phyloP scores from a whole-genome alignment of 2,888 invertebrate species.

The Platycheirus albimanus region DNA sequence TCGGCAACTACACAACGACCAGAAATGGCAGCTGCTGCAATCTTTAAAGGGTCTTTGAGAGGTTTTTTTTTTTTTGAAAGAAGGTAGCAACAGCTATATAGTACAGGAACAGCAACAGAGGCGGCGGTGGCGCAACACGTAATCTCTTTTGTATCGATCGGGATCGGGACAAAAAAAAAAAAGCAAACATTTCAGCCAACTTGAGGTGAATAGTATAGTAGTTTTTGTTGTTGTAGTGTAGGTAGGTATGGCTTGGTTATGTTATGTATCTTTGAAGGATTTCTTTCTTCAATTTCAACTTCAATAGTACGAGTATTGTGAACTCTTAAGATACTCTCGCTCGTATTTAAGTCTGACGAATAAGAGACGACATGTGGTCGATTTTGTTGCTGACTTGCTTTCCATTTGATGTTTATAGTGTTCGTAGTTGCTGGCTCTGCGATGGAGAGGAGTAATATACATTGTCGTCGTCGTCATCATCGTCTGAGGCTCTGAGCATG shows the following conservation, averaged over 20 bases:
- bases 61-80: background rate
- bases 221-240: background rate
- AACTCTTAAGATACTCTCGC: constrained; percentile 6
- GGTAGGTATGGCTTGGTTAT: background rate
- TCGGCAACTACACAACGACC: constrained; percentile 34
- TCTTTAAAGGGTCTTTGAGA: constrained; percentile 37
- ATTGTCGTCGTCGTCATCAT: background rate
- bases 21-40: constrained; percentile 66
- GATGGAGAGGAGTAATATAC: no score
- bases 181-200: constrained; percentile 45
- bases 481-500: background rate
- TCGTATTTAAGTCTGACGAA: constrained; percentile 48
- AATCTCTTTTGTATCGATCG: constrained; percentile 64
- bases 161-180: no score
- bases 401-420: background rate
- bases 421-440: background rate
- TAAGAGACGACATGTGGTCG: constrained; percentile 64
- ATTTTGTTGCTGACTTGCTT: constrained; percentile 34
- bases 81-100: background rate
- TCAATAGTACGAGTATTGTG: constrained; percentile 13
- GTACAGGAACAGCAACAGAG: background rate
- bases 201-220: constrained; percentile 40
- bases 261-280: constrained; percentile 9
- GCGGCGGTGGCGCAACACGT: constrained; percentile 50
- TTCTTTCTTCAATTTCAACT: constrained; percentile 31